Percentiles rank a stretch among this genome's conserved stretches.
Conservation (phyloP, 2,888 invertebrate species). For the Atrina japonica region DNA sequence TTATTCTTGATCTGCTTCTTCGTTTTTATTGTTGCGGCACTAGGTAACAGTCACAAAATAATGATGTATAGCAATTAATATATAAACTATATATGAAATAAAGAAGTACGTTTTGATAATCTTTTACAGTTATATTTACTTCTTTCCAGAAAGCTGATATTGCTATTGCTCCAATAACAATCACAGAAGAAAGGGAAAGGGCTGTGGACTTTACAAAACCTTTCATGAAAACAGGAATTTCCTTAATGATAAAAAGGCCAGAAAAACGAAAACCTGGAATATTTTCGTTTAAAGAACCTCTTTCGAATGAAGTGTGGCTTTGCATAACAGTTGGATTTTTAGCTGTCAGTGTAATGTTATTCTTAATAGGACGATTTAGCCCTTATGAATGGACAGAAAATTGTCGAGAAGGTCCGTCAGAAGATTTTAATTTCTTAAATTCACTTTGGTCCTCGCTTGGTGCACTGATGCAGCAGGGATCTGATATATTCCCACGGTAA, state of each 20-base stretch:
- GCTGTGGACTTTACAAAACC: constrained; percentile 99
- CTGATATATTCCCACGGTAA: constrained; percentile 96
- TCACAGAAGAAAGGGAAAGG: constrained; percentile 94
- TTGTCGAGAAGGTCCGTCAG: constrained; percentile 62
- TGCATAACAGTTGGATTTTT: constrained; percentile 92
- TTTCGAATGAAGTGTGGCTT: constrained; percentile 98
- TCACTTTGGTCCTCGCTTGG: constrained; percentile 98
- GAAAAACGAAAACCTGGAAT: constrained; percentile 96
- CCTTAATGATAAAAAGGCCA: constrained; percentile 96
- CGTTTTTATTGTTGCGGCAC: too few species aligned
- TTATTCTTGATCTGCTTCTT: too few species aligned
- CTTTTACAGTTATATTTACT: too few species aligned
- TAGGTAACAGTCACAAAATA: too few species aligned
- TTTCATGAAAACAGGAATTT: constrained; percentile 97
- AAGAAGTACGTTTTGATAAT: too few species aligned
- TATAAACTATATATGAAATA: too few species aligned
- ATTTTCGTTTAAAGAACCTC: constrained; percentile 98
- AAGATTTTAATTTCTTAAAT: constrained; percentile 93
- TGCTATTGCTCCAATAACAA: constrained; percentile 96
- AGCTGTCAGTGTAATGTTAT: constrained; percentile 97
- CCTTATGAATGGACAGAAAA: constrained; percentile 96
- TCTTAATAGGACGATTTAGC: constrained; percentile 97
- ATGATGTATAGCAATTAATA: too few species aligned
- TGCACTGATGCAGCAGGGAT: constrained; percentile 99
- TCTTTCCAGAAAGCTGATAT: constrained; percentile 94